phyloP scores from a whole-genome alignment of 2,888 invertebrate genomes.

The Molanna angustata region DNA sequence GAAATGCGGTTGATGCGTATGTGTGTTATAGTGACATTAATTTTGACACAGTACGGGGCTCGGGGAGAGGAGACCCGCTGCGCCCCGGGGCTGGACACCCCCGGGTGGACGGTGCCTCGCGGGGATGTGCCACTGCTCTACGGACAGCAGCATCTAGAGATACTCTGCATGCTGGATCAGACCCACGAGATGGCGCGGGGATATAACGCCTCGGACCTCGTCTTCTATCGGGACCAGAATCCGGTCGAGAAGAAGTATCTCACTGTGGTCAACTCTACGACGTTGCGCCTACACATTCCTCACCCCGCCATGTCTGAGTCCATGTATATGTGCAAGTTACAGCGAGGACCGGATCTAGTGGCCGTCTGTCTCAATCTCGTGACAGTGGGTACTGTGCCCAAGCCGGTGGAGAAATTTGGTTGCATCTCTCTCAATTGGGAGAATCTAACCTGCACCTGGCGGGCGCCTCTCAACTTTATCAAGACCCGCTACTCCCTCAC shows the following conservation, averaged over 20 bases:
- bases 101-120: slow-evolving; percentile 46
- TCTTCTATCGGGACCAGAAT: slow-evolving; percentile 45
- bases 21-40: neutral
- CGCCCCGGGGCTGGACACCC: slow-evolving; percentile 29
- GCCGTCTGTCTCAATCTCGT: slow-evolving; percentile 41
- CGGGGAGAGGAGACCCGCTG: neutral
- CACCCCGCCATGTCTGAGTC: slow-evolving; percentile 53
- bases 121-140: slow-evolving; percentile 58
- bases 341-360: slow-evolving; percentile 38
- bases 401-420: slow-evolving; percentile 63
- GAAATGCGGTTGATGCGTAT: neutral
- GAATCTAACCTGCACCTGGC: slow-evolving; percentile 73
- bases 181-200: slow-evolving; percentile 47
- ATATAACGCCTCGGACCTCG: slow-evolving; percentile 50
- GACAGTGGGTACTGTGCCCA: slow-evolving; percentile 56
- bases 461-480: slow-evolving; percentile 56
- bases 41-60: neutral
- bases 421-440: slow-evolving; percentile 74
- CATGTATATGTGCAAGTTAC: slow-evolving; percentile 56
- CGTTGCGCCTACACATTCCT: slow-evolving; percentile 56
- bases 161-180: slow-evolving; percentile 61
- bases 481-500: slow-evolving; percentile 55
- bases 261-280: slow-evolving; percentile 59
- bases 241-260: slow-evolving; percentile 46
- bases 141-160: slow-evolving; percentile 61